Percentiles rank a stretch among this genome's conserved stretches.
Evolutionary conservation across 2,888 invertebrate genomes (phyloP).

Genomic region (Yponomeuta sedellus): DNA sequence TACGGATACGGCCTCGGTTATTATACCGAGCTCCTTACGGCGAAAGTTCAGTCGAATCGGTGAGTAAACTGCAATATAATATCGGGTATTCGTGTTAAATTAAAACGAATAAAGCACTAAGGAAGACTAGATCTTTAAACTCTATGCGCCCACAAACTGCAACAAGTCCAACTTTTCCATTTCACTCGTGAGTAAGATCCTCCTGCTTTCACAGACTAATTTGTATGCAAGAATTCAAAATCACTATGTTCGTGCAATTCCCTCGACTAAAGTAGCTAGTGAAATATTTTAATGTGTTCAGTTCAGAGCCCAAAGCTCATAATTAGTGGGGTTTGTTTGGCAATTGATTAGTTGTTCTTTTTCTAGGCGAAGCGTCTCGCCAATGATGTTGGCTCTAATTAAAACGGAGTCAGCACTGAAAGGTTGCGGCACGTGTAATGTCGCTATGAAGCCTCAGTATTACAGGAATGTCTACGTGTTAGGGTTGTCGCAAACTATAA

Average conservation of each 20-base stretch:
- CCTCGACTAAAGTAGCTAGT: neutral
- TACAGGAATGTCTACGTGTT: too few relatives aligned
- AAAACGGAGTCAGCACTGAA: constrained; percentile 1
- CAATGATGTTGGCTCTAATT: constrained; percentile 3
- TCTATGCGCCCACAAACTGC: too few relatives aligned
- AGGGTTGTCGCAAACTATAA: too few relatives aligned
- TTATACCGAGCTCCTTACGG: constrained; percentile 21
- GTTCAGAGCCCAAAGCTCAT: constrained; percentile 4
- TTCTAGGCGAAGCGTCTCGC: constrained; percentile 7
- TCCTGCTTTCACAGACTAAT: neutral
- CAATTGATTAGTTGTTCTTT: constrained; percentile 13
- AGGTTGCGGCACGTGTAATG: neutral
- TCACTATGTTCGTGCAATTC: neutral
- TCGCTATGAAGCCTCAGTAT: too few relatives aligned
- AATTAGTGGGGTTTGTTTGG: constrained; percentile 10
- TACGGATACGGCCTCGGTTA: constrained; percentile 33
- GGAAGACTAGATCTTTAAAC: too few relatives aligned
- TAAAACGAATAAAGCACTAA: too few relatives aligned
- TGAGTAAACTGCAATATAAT: neutral
- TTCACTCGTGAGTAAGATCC: neutral
- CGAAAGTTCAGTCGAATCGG: neutral
- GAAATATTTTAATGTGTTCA: constrained; percentile 14
- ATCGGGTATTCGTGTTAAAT: neutral
- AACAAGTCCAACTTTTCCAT: neutral
- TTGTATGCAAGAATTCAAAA: neutral